phyloP scores from a whole-genome alignment of 2,888 invertebrate genomes.

The Nasonovia ribisnigri region DNA sequence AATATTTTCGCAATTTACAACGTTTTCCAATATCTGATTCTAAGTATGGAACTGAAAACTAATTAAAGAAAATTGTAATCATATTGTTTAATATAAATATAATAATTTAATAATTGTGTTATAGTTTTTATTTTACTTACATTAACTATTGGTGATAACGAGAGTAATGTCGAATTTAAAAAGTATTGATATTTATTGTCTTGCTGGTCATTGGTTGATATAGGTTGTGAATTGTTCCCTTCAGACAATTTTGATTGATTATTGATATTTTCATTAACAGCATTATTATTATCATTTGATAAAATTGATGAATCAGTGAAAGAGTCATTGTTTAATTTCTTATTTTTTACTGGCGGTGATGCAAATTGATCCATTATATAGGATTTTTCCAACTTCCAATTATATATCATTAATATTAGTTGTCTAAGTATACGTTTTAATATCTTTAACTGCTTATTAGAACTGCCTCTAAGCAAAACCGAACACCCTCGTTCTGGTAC shows the following conservation, averaged over 20 bases:
- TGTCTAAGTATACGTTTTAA: constrained; percentile 87
- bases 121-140: constrained; percentile 43
- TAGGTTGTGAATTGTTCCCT: constrained; percentile 12
- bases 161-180: constrained; percentile 80
- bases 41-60: constrained; percentile 85
- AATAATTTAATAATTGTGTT: neutral
- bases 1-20: constrained; percentile 80
- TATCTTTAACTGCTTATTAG: constrained; percentile 71
- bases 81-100: neutral
- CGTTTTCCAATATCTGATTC: constrained; percentile 87
- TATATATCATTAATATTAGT: constrained; percentile 88
- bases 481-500: constrained; percentile 72
- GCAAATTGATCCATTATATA: constrained; percentile 91
- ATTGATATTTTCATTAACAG: neutral
- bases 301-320: neutral
- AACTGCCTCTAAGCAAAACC: constrained; percentile 68
- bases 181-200: constrained; percentile 80
- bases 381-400: constrained; percentile 91
- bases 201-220: constrained; percentile 20
- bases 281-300: constrained; percentile 19
- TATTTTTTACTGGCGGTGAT: constrained; percentile 72
- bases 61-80: neutral
- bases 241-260: constrained; percentile 8
- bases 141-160: constrained; percentile 87
- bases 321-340: neutral